These are phyloP conservation scores for Zaprionus nigranus DNA, from an alignment of 1,140 invertebrate species.

Conservation along the genomic window DNA sequence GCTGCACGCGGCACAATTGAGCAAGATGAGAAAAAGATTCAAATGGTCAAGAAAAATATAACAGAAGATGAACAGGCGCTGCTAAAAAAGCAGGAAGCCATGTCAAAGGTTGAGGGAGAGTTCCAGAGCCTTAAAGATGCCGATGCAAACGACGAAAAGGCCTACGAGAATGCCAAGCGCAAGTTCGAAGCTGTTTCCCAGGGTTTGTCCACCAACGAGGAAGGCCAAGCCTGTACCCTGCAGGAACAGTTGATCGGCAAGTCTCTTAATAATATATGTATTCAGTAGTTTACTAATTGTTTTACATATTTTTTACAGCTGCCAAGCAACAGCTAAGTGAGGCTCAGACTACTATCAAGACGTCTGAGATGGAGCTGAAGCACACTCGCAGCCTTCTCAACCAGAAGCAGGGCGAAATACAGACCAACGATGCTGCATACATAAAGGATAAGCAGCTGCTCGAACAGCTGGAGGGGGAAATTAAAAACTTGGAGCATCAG, in stretches of 20 bases:
- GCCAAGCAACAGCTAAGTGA: slow-evolving; percentile 90
- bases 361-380: slow-evolving; percentile 91
- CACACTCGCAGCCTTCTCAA: slow-evolving; percentile 89
- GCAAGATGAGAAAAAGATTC: slow-evolving; percentile 89
- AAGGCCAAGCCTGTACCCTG: slow-evolving; percentile 93
- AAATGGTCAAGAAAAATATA: slow-evolving; percentile 89
- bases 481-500: slow-evolving; percentile 83
- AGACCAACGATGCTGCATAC: slow-evolving; percentile 89
- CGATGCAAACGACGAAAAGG: slow-evolving; percentile 88
- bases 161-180: slow-evolving; percentile 90
- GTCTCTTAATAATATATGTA: slow-evolving; percentile 16
- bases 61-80: slow-evolving; percentile 90
- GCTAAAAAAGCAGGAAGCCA: slow-evolving; percentile 87
- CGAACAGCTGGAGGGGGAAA: slow-evolving; percentile 87
- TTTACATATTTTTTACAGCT: slow-evolving; percentile 85
- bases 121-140: slow-evolving; percentile 90
- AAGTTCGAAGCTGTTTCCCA: slow-evolving; percentile 93
- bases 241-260: slow-evolving; percentile 95
- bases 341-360: slow-evolving; percentile 92
- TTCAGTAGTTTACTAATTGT: background rate
- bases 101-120: slow-evolving; percentile 88
- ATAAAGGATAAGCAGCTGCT: slow-evolving; percentile 89
- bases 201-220: slow-evolving; percentile 92
- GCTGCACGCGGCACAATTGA: slow-evolving; percentile 89
- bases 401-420: slow-evolving; percentile 89